Evolutionary conservation across 2,888 invertebrate species (phyloP).

Genomic region (Cremastobaeus sp.): DNA sequence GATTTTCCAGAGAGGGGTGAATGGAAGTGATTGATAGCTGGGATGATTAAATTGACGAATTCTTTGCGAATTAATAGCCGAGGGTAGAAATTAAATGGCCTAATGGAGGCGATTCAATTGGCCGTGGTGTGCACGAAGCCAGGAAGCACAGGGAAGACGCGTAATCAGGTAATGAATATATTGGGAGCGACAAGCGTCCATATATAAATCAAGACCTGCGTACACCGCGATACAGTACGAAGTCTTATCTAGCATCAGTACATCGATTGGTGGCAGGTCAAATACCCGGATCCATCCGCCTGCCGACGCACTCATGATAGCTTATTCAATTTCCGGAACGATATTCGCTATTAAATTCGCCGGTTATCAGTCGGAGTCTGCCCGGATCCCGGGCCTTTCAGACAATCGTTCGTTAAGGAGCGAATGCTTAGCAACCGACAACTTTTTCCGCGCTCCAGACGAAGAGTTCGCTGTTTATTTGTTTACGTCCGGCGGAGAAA

Average conservation of each 20-base stretch:
- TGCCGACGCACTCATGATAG: slow-evolving; percentile 70
- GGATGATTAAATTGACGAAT: slow-evolving; percentile 13
- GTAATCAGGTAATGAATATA: slow-evolving; percentile 75
- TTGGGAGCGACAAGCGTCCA: slow-evolving; percentile 69
- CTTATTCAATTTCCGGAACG: slow-evolving; percentile 77
- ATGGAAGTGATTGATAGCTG: too few species aligned
- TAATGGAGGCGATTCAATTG: slow-evolving; percentile 41
- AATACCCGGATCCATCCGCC: slow-evolving; percentile 71
- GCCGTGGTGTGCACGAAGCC: slow-evolving; percentile 17
- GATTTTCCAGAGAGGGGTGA: too few species aligned
- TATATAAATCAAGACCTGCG: slow-evolving; percentile 72
- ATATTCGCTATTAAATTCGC: slow-evolving; percentile 75
- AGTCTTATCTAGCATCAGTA: slow-evolving; percentile 76
- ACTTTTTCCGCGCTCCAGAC: too few species aligned
- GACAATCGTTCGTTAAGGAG: slow-evolving; percentile 57
- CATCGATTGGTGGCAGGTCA: slow-evolving; percentile 76
- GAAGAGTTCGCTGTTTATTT: slow-evolving; percentile 21
- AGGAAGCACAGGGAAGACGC: slow-evolving; percentile 55
- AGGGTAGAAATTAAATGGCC: slow-evolving; percentile 29
- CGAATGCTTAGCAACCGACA: slow-evolving; percentile 12
- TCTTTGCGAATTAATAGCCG: slow-evolving; percentile 11
- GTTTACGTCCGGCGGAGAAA: slow-evolving; percentile 29
- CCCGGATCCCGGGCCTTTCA: slow-evolving; percentile 68
- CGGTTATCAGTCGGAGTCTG: slow-evolving; percentile 71
- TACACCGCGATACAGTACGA: slow-evolving; percentile 68